Percentiles rank a stretch among this genome's conserved stretches.
Conservation (phyloP, 2,113 vertebrate species). For the Seriola dumerili region DNA sequence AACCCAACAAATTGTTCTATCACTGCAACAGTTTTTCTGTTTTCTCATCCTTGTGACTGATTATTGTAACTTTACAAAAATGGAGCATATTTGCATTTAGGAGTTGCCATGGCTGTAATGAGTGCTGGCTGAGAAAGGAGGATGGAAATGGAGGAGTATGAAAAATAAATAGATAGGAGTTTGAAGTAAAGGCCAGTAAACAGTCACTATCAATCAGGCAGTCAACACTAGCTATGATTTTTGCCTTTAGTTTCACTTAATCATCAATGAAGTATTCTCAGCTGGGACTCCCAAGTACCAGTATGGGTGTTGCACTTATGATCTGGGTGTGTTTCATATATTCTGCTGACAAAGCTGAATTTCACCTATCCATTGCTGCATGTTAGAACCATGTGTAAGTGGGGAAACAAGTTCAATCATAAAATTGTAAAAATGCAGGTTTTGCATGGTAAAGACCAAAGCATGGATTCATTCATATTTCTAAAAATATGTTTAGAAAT, state of each 20-base stretch:
- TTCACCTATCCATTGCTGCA: too few relatives aligned
- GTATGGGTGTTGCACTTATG: not conserved
- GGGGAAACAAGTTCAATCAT: not conserved
- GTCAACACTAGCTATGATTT: not conserved
- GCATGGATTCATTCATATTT: not conserved
- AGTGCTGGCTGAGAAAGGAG: not conserved
- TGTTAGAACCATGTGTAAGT: not conserved
- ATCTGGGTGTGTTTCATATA: not conserved
- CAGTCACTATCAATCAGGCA: not conserved
- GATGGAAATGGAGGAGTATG: not conserved
- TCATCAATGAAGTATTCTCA: not conserved
- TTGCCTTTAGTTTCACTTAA: not conserved
- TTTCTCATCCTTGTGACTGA: not conserved
- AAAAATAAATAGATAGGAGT: not conserved
- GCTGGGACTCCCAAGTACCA: too few relatives aligned
- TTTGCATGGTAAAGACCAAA: not conserved
- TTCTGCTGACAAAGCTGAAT: not conserved
- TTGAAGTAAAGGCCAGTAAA: not conserved
- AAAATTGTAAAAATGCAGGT: not conserved
- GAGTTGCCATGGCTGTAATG: not conserved
- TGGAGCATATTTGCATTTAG: slow-evolving; percentile 12
- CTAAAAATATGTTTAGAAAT: not conserved
- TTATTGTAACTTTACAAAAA: not conserved
- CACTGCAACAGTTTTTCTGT: not conserved
- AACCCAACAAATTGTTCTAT: too few relatives aligned